Percentiles rank a stretch among this genome's conserved stretches.
Evolutionary conservation across 1,140 invertebrate genomes (phyloP).

Genomic region (Frieseomelitta varia): DNA sequence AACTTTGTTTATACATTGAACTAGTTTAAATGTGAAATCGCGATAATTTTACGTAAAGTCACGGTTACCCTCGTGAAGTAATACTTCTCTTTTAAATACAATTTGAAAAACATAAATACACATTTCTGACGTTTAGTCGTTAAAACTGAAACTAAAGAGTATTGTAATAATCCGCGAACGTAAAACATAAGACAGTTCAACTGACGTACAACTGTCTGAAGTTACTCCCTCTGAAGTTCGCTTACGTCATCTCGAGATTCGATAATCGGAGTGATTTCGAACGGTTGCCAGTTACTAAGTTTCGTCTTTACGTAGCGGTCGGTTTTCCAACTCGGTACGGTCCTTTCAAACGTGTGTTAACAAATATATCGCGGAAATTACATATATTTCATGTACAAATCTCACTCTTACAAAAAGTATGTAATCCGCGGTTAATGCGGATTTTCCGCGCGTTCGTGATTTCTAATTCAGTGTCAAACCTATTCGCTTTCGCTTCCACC

Average conservation of each 20-base stretch:
- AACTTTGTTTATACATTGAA: neutral
- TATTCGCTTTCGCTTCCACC: slow-evolving; percentile 68
- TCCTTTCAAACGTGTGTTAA: neutral
- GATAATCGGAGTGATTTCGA: slow-evolving; percentile 1
- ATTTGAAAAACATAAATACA: neutral
- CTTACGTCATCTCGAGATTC: neutral
- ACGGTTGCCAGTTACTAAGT: neutral
- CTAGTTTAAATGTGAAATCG: slow-evolving; percentile 34
- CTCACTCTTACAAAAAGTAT: neutral
- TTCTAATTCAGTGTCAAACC: neutral
- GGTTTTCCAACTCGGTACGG: neutral
- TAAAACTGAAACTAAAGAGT: neutral
- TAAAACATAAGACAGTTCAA: neutral
- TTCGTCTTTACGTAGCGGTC: neutral
- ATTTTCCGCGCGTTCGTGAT: neutral
- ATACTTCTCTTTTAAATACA: neutral
- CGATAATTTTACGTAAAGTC: slow-evolving; percentile 1
- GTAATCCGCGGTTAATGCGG: neutral
- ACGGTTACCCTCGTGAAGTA: neutral
- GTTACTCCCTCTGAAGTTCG: neutral
- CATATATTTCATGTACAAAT: slow-evolving; percentile 33
- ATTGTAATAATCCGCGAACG: neutral
- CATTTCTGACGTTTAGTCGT: neutral
- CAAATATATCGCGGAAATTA: slow-evolving; percentile 1
- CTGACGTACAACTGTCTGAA: too few relatives aligned